Evolutionary conservation across 1,140 invertebrate genomes (phyloP), one percentile per base, ranked within the genome.

Genomic region (Drosophila sproati): DNA sequence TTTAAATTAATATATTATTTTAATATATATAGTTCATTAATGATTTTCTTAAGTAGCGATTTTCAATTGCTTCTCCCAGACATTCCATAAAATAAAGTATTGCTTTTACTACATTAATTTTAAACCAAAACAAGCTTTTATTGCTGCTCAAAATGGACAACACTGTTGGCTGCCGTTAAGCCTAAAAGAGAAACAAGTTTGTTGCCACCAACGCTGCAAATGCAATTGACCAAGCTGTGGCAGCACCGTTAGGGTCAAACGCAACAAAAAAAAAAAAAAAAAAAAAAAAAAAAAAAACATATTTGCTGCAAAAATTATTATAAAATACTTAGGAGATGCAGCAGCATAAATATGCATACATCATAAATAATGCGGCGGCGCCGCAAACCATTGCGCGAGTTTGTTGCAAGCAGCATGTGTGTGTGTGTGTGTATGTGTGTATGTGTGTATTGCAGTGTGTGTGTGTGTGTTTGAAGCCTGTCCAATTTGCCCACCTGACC

Each of bases 251-350:
- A 87, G 83, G 83, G 83, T 87, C 83, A 78, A 82, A 77, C 66
- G 56, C 37, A 57, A 20, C 41, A 48, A 32, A 62, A 43, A 29
- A 32, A 8, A 12, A 5, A 45, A 28, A 35, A 37, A 67, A 41
- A 56, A 35, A 37, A 67, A 35, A 56, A 75, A 59, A 45, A 43
- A 47, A 39, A 8, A 69, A 78, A 50, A 52, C 12, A 37, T 8
- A 51, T 43, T 60, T 61, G 57, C 51, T n/a, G 43, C 43, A 73
- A 85, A 85, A 85, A 83, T 89, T 82, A 88, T 88, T 88, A 88
- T 88, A 88, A 88, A 88, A 88, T 88, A 88, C 77, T 88, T 88
- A 88, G 82, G 76, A 87, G 83, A 83, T 89, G 80, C 83, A 72
- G 74, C 83, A 72, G 74, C 83, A 88, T 88, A 88, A 88, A 88